A percentile compares a stretch with the other conserved stretches of the same genome.
phyloP scores from a whole-genome alignment of 2,888 invertebrate species.

The Brenthis daphne region DNA sequence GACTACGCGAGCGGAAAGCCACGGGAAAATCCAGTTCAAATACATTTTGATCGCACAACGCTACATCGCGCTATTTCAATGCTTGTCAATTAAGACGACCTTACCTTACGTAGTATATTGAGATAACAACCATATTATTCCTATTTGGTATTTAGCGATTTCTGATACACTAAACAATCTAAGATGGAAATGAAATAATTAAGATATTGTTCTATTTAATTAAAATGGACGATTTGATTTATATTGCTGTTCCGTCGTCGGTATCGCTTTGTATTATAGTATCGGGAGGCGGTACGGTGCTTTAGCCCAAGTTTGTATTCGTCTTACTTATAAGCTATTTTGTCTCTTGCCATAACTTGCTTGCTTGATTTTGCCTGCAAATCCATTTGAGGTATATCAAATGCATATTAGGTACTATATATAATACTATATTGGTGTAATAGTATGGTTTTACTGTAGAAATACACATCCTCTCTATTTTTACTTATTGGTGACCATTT shows the following conservation, averaged over 20 bases:
- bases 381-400: background rate
- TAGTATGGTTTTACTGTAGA: too few species aligned
- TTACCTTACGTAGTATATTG: slow-evolving; percentile 1
- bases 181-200: slow-evolving; percentile 59
- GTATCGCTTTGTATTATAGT: slow-evolving; percentile 46
- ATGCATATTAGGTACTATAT: too few species aligned
- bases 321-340: background rate
- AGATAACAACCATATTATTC: slow-evolving; percentile 11
- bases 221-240: slow-evolving; percentile 57
- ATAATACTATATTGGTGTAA: too few species aligned
- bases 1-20: too few species aligned
- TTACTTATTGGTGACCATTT: too few species aligned
- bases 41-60: too few species aligned
- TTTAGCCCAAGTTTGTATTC: slow-evolving; percentile 5
- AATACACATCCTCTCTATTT: too few species aligned
- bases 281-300: background rate
- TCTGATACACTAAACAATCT: slow-evolving; percentile 34
- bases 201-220: slow-evolving; percentile 65
- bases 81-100: background rate
- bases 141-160: slow-evolving; percentile 25
- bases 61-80: background rate
- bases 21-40: too few species aligned
- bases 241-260: slow-evolving; percentile 46
- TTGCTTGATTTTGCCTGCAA: background rate
- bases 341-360: slow-evolving; percentile 2